A percentile compares a stretch with the other conserved stretches of the same genome.
phyloP scores from a whole-genome alignment of 2,888 invertebrate species.

The Plagiodera versicolora region DNA sequence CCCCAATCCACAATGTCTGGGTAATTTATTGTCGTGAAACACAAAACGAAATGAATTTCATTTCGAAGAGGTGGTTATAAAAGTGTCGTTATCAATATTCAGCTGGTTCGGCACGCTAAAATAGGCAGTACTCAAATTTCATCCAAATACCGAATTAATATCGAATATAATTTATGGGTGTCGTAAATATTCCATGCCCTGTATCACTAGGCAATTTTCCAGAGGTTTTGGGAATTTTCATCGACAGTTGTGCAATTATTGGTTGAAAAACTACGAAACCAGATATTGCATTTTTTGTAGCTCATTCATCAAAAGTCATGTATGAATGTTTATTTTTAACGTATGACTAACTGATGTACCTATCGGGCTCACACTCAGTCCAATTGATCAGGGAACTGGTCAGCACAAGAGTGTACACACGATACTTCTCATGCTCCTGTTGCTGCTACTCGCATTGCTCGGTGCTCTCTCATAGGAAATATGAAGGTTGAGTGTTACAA shows the following conservation, averaged over 20 bases:
- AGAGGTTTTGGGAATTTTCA: neutral
- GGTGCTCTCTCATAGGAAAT: too few species aligned
- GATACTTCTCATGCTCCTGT: too few species aligned
- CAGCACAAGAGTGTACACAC: too few species aligned
- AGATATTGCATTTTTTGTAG: neutral
- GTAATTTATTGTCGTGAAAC: conserved; percentile 2
- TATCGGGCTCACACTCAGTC: too few species aligned
- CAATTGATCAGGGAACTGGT: too few species aligned
- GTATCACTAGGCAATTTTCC: neutral
- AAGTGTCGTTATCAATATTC: conserved; percentile 28
- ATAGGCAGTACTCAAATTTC: conserved; percentile 29
- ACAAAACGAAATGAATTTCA: conserved; percentile 6
- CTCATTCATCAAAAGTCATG: neutral
- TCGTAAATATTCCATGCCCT: conserved; percentile 22
- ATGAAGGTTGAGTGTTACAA: too few species aligned
- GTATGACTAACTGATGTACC: too few species aligned
- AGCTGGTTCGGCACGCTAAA: conserved; percentile 21
- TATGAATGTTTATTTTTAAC: too few species aligned
- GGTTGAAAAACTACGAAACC: neutral
- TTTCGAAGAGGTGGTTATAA: conserved; percentile 20
- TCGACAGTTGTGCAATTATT: neutral
- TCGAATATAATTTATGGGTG: conserved; percentile 22
- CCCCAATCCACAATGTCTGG: neutral
- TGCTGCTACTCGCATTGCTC: too few species aligned
- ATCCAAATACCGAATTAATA: conserved; percentile 32